Evolutionary conservation across 1,140 invertebrate genomes (phyloP).

Genomic region (Penaeus vannamei): DNA sequence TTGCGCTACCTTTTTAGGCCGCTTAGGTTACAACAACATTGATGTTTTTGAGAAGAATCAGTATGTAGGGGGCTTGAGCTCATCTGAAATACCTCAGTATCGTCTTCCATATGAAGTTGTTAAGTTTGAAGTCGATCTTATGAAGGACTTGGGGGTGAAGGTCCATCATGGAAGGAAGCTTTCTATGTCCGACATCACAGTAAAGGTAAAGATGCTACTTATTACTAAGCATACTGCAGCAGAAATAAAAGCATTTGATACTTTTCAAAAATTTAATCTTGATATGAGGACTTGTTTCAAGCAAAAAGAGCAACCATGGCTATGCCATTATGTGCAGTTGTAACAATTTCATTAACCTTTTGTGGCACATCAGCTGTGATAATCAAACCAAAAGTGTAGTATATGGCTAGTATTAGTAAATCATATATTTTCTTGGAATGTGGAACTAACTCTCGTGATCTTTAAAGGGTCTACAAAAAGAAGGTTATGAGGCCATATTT

Average conservation of each 20-base stretch:
- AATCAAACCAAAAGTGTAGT: too few species aligned
- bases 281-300: too few species aligned
- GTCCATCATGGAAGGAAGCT: conserved; percentile 80
- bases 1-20: conserved; percentile 94
- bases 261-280: too few species aligned
- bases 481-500: conserved; percentile 87
- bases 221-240: too few species aligned
- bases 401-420: background rate
- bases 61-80: conserved; percentile 91
- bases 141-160: conserved; percentile 93
- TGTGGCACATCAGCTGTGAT: too few species aligned
- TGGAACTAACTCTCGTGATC: background rate
- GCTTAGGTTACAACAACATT: conserved; percentile 92
- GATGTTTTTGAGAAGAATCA: conserved; percentile 93
- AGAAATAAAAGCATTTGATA: too few species aligned
- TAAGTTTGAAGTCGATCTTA: conserved; percentile 92
- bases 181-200: conserved; percentile 80
- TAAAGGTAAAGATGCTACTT: conserved; percentile 75
- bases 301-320: too few species aligned
- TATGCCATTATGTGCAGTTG: too few species aligned
- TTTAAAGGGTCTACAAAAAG: conserved; percentile 77
- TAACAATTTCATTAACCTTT: too few species aligned
- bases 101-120: conserved; percentile 93
- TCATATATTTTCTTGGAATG: background rate
- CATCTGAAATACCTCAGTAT: conserved; percentile 97